Evolutionary conservation across 2,113 vertebrate species (phyloP), one percentile per base, ranked within the genome.

Genomic region (Chitala chitala): DNA sequence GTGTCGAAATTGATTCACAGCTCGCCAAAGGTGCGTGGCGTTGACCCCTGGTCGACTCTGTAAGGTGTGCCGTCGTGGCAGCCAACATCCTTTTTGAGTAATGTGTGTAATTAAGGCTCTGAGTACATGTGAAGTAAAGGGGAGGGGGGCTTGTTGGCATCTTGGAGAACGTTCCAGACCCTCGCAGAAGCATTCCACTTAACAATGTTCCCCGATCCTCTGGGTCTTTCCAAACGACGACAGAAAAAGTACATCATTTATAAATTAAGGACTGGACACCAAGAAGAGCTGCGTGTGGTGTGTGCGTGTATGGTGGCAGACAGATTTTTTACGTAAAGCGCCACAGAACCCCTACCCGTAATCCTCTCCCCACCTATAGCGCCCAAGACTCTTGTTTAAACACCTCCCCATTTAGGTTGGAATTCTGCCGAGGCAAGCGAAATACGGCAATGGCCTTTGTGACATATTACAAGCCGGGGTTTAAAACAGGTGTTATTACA

Each of bases 401-500:
- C 8, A 58, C 74, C 73, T 72, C 24, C 51, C 59, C 68, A 22
- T 77, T 83, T 88, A 85, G 80, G 82, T 54, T 4, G 71, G 61
- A 77, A 78, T 82, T 76, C 79, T 87, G 88, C 87, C 66, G 82
- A 86, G 79, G 81, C 82, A 22, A 85, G 87, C 84, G 82, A 75
- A 86, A 86, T 72, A 71, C 66, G 0, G 73, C 61, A 76, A 77
- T 77, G 80, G 83, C 80, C 75, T 71, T 61, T 20, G 78, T 78
- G 78, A 82, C 78, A 78, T 85, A 83, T 83, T 13, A 68, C 73
- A 76, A 50, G 29, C 69, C 78, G 15, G 46, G 71, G 71, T 77
- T 75, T 78, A 74, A 81, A 82, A 82, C 84, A 83, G 84, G 84
- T 86, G 85, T 84, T 87, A 87, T 86, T 88, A 86, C 87, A 82